Base-by-base conservation (phyloP, 2,888 invertebrate species). In the Archips crataeganus region DNA sequence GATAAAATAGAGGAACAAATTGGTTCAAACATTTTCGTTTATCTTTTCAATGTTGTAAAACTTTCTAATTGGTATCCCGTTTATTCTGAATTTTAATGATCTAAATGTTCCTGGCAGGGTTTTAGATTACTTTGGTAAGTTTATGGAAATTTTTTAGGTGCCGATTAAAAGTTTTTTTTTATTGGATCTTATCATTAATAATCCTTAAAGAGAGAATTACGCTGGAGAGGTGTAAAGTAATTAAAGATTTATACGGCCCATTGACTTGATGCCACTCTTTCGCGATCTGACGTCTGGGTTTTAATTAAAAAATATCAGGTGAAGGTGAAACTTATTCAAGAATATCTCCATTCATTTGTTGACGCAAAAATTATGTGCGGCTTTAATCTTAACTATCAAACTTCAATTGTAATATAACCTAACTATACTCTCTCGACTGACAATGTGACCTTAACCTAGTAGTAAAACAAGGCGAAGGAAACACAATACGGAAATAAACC, bases 401-500 rank as follows among this genome's bases (percentile, higher is more conserved):
- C 54, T 6, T 6, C 15, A 9, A 54, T 54, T 23, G 8, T 15
- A 54, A 54, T 11, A 9, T 57, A 8, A 9, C 51, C 32, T 3
- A 11, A 32, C 32, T 11, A 32, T n/a, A 62, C 45, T 57, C 75
- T 62, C 76, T 75, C 78, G 77, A 80, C 80, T 79, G 80, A 75
- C 76, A 57, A 79, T 71, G 61, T 65, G 78, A 79, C 85, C 85
- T 82, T 84, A 83, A 83, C 84, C 81, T 70, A 71, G 63, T 70
- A 67, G 64, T 69, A 75, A 73, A 65, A 36, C 84, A 85, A 90
- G 87, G 87, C 82, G 85, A 90, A 88, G 88, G 86, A 85, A 85
- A 87, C 79, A 79, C 81, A 83, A 84, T 80, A 83, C 89, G 89
- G 88, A 91, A 89, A 89, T 88, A 88, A 80, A 84, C 80, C 75